Evolutionary conservation across 2,888 invertebrate genomes (phyloP).

Genomic region (Fabriciana adippe): DNA sequence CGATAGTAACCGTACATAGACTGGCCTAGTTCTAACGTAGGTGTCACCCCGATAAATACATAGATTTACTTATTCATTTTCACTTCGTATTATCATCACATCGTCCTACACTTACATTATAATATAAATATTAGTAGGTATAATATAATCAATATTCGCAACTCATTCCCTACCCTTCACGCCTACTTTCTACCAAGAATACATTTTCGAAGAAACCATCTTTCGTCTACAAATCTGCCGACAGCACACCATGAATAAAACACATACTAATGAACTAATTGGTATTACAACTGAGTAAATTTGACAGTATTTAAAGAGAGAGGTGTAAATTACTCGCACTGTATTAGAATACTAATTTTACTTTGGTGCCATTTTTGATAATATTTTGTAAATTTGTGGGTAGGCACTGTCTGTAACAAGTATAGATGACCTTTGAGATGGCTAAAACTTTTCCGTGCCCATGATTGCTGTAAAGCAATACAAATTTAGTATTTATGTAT

Average conservation of each 20-base stretch:
- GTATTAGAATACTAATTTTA: slow-evolving; percentile 25
- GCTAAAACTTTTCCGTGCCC: no score
- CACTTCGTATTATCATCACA: slow-evolving; percentile 1
- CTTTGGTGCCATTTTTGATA: not conserved
- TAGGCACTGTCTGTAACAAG: no score
- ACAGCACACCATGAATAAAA: slow-evolving; percentile 37
- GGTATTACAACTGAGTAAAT: slow-evolving; percentile 35
- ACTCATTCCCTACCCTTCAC: slow-evolving; percentile 1
- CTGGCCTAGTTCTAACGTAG: no score
- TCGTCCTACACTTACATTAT: not conserved
- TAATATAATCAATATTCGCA: slow-evolving; percentile 33
- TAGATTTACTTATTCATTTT: no score
- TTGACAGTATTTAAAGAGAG: slow-evolving; percentile 40
- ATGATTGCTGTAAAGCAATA: no score
- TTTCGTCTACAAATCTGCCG: slow-evolving; percentile 31
- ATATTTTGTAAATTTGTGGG: no score
- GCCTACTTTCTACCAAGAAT: slow-evolving; percentile 34
- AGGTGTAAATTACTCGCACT: slow-evolving; percentile 39
- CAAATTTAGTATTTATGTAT: no score
- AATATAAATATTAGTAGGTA: slow-evolving; percentile 6
- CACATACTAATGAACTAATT: slow-evolving; percentile 40
- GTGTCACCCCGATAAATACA: no score
- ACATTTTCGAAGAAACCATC: slow-evolving; percentile 33
- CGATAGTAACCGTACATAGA: no score
- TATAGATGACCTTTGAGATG: no score